phyloP scores from a whole-genome alignment of 1,140 invertebrate genomes.

The Marisa cornuarietis region DNA sequence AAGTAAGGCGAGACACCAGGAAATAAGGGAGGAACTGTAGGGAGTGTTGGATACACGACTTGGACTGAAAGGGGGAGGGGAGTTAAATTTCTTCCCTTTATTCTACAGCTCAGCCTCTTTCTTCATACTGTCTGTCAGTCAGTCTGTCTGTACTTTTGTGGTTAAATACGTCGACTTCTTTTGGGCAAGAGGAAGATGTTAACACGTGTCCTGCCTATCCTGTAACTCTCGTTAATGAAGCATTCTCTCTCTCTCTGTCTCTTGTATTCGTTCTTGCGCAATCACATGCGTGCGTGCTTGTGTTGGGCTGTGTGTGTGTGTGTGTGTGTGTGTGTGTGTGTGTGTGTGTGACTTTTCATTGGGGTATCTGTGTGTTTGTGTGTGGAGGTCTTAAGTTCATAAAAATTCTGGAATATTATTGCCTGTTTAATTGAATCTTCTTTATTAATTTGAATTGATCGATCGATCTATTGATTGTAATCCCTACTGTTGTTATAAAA shows the following conservation, averaged over 20 bases:
- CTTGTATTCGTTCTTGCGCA: conserved; percentile 4
- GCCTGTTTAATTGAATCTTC: neutral
- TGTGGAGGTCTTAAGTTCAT: neutral
- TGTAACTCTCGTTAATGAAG: neutral
- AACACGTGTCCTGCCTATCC: neutral
- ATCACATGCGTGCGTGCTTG: conserved; percentile 4
- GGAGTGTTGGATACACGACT: too few species aligned
- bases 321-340: conserved; percentile 5
- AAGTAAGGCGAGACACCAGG: too few species aligned
- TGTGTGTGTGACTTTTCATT: neutral
- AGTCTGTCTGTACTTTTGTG: too few species aligned
- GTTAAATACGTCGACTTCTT: too few species aligned
- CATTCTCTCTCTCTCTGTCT: neutral
- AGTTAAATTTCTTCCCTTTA: too few species aligned
- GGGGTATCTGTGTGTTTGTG: neutral
- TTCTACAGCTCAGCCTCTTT: too few species aligned
- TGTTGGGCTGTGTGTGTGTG: conserved; percentile 6
- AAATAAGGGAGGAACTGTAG: too few species aligned
- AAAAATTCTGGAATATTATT: neutral
- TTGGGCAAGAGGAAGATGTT: neutral
- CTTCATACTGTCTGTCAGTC: too few species aligned
- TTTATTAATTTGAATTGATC: neutral
- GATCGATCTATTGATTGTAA: neutral
- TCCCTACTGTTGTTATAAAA: neutral
- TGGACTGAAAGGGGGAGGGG: too few species aligned